Evolutionary conservation across 2,797 vertebrate species (phyloP), one percentile per base, ranked within the genome.

Genomic region (Pseudochromis fuscus): DNA sequence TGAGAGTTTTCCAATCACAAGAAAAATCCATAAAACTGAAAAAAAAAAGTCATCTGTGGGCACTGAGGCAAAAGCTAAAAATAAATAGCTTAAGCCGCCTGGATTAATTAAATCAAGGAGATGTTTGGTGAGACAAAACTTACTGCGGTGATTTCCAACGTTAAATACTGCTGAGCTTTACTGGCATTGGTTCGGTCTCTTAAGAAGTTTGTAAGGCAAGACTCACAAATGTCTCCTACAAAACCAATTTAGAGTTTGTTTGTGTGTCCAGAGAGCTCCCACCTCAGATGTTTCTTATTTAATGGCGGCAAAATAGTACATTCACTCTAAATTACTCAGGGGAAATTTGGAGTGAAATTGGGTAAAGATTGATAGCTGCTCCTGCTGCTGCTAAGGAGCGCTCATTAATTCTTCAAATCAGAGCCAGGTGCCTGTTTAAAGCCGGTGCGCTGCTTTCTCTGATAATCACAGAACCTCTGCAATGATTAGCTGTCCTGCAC

Each of bases 321-420:
- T 66, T 82, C 42, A 50, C 60, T 50, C 60, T 23, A 52, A 75
- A 61, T 75, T 50, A 72, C 80, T 78, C 71, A 1, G 40, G 75
- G 80, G 85, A 77, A 77, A 75, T 90, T 73, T 75, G 37, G 46
- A 80, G 61, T 67, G 67, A 74, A 87, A 90, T 77, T 75, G 74
- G 69, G 44, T 79, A 53, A 78, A 77, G 82, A 86, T 77, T 86
- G 65, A 85, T 86, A 52, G 78, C 60, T 48, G 65, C 51, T 67
- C 70, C 61, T 38, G 33, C 40, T 58, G 50, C 65, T 62, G 72
- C 71, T 38, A 4, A 67, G 63, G 35, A 74, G 71, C 45, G 13
- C 66, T 83, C 49, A 77, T 83, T 81, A 81, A 83, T 83, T 88
- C 48, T 44, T 78, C 27, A 76, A 64, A 83, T 79, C 81, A 70